Conservation (phyloP, 2,113 vertebrate species). For the Vulpes vulpes region DNA sequence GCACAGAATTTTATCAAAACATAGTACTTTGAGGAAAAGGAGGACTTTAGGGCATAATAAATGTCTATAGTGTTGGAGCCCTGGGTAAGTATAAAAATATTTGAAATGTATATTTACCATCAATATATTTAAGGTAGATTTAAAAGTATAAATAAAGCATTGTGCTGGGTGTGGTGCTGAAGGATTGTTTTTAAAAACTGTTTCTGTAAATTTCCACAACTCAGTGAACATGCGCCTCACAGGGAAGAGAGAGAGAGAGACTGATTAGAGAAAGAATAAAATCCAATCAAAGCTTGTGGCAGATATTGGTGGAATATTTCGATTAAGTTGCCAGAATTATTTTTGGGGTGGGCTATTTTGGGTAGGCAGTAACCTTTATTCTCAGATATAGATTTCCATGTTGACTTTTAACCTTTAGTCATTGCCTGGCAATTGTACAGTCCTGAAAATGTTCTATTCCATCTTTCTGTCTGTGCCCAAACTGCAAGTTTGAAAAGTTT, state of each 20-base stretch:
- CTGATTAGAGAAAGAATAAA: constrained; percentile 68
- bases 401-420: constrained; percentile 72
- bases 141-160: neutral
- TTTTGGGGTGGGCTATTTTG: constrained; percentile 69
- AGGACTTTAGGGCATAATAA: neutral
- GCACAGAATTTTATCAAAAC: constrained; percentile 48
- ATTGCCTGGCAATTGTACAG: neutral
- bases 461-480: constrained; percentile 39
- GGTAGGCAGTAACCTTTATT: constrained; percentile 77
- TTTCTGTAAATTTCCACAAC: constrained; percentile 11
- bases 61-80: neutral
- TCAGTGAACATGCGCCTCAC: constrained; percentile 41
- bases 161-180: neutral
- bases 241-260: constrained; percentile 56
- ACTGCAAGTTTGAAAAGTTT: constrained; percentile 16
- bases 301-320: constrained; percentile 61
- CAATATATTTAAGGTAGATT: neutral
- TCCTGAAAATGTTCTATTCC: neutral
- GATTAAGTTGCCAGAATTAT: constrained; percentile 71
- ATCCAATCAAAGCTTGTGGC: constrained; percentile 7
- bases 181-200: constrained; percentile 24
- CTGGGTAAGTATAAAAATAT: neutral
- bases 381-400: constrained; percentile 67
- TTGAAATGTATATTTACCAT: neutral
- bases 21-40: constrained; percentile 16